Percentiles rank a stretch among this genome's conserved stretches.
Evolutionary conservation across 2,888 invertebrate species (phyloP).

Genomic region (Chloroclystis v-ata): DNA sequence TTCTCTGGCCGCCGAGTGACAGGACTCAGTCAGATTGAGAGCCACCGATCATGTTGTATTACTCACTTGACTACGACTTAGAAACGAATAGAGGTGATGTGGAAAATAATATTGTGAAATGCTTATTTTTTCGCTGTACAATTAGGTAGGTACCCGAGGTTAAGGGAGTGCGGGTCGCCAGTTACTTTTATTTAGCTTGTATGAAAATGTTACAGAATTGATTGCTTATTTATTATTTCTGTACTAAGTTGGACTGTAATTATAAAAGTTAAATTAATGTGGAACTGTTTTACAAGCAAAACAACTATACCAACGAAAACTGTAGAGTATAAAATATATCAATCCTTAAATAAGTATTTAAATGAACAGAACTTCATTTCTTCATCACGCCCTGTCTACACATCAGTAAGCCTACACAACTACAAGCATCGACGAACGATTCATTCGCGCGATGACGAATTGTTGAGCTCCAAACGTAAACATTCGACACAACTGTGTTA

Average conservation of each 20-base stretch:
- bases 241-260: too few relatives aligned
- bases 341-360: not conserved
- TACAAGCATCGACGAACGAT: constrained; percentile 55
- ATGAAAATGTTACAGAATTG: too few relatives aligned
- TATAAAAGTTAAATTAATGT: too few relatives aligned
- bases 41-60: constrained; percentile 33
- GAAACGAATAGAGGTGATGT: constrained; percentile 9
- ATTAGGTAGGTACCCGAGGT: too few relatives aligned
- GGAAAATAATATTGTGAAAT: not conserved
- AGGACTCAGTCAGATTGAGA: constrained; percentile 46
- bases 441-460: constrained; percentile 72
- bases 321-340: too few relatives aligned
- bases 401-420: constrained; percentile 13
- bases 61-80: constrained; percentile 17
- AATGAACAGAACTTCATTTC: not conserved
- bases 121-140: too few relatives aligned
- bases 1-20: constrained; percentile 51
- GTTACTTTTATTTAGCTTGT: too few relatives aligned
- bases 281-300: too few relatives aligned
- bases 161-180: too few relatives aligned
- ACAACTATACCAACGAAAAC: too few relatives aligned
- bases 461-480: constrained; percentile 51
- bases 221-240: too few relatives aligned
- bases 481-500: constrained; percentile 43
- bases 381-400: constrained; percentile 3